Conservation (phyloP, 2,888 invertebrate genomes). For the Escarpia spicata region DNA sequence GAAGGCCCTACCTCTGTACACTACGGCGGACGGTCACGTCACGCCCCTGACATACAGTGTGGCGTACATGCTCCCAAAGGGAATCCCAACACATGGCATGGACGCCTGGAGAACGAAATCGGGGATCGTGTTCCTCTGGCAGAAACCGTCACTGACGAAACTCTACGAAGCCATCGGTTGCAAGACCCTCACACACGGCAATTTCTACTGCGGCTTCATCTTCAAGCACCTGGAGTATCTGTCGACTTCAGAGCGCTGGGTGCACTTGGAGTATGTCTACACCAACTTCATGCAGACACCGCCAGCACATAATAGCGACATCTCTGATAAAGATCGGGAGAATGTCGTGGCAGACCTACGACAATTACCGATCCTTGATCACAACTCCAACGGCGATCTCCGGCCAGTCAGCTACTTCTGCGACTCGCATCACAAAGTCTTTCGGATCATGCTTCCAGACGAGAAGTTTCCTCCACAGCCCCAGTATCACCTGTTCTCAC, state of each 20-base stretch:
- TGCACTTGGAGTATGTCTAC: conserved; percentile 41
- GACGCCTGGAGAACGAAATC: conserved; percentile 40
- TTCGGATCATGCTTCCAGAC: conserved; percentile 44
- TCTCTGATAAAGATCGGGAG: conserved; percentile 31
- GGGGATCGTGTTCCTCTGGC: conserved; percentile 41
- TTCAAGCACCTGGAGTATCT: conserved; percentile 46
- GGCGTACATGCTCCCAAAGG: conserved; percentile 40
- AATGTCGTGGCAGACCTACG: conserved; percentile 37
- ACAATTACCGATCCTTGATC: conserved; percentile 39
- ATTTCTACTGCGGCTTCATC: conserved; percentile 45
- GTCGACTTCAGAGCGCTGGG: conserved; percentile 35
- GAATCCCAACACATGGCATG: conserved; percentile 42
- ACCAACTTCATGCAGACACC: conserved; percentile 33
- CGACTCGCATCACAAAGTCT: conserved; percentile 44
- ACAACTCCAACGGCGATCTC: conserved; percentile 37
- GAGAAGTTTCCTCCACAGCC: conserved; percentile 42
- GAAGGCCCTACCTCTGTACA: conserved; percentile 38
- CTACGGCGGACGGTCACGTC: conserved; percentile 37
- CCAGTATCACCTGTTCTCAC: no score
- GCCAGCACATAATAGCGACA: not conserved
- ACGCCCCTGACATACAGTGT: conserved; percentile 35
- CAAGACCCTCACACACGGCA: conserved; percentile 34
- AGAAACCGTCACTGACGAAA: conserved; percentile 29
- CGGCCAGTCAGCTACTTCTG: conserved; percentile 44
- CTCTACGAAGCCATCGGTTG: conserved; percentile 42